Evolutionary conservation across 2,113 vertebrate species (phyloP).

Genomic region (Zonotrichia leucophrys): DNA sequence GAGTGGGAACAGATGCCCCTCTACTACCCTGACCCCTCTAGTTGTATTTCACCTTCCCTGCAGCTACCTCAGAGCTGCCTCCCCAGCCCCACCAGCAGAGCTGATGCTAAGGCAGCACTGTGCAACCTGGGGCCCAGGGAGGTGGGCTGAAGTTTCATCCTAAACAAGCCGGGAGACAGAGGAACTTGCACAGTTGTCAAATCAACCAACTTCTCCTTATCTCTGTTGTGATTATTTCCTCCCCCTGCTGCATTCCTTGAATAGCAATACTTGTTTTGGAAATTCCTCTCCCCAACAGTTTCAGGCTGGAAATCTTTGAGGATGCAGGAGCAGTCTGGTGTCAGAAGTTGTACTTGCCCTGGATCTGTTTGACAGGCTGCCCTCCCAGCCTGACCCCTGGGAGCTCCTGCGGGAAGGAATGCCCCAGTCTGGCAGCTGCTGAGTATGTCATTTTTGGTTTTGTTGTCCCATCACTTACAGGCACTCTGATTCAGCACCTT

Average conservation of each 20-base stretch:
- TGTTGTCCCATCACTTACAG: neutral
- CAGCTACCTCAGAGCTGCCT: neutral
- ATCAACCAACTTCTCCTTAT: neutral
- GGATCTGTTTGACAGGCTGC: neutral
- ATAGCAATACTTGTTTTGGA: constrained; percentile 27
- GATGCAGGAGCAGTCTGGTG: neutral
- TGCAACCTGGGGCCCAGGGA: accelerated
- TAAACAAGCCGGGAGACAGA: neutral
- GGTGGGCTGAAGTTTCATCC: neutral
- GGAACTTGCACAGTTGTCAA: neutral
- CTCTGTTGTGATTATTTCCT: constrained; percentile 18
- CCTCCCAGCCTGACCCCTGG: accelerated
- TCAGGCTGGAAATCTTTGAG: neutral
- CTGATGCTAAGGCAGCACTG: neutral
- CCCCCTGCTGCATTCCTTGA: constrained; percentile 1
- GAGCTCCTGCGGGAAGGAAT: neutral
- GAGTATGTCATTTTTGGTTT: neutral
- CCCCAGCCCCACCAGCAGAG: neutral
- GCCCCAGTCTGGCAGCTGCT: neutral
- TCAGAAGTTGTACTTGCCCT: neutral
- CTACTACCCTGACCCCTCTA: accelerated
- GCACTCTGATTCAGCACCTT: neutral
- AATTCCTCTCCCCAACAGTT: neutral
- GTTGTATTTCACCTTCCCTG: neutral
- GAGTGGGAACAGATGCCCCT: neutral